Evolutionary conservation across 2,797 vertebrate genomes (phyloP), one percentile per base, ranked within the genome.

Genomic region (Orestias chungarensis): DNA sequence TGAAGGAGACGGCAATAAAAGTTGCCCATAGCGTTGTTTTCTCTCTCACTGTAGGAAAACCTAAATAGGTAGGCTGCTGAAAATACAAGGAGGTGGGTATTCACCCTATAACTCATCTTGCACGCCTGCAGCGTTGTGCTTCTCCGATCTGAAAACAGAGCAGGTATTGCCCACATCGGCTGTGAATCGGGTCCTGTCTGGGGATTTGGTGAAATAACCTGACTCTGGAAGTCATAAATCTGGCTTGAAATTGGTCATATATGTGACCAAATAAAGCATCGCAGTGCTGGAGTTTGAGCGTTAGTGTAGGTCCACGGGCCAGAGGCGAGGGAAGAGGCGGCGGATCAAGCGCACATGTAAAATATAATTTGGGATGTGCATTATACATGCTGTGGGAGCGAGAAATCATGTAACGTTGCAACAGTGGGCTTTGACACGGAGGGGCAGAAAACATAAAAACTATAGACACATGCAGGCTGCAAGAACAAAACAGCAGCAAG

Each of bases 361-460:
- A 81, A 81, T 82, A 86, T 90, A 86, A 92, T 90, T 93, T 90
- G 81, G 79, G 82, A 76, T 82, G 92, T 91, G 89, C 83, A 92
- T 94, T 91, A 92, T 86, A 87, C 86, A 91, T 91, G 90, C 57
- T 71, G 74, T 78, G 76, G 49, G 83, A 85, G 85, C 85, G 81
- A 82, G 81, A 85, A 88, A 90, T 89, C 87, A 86, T 74, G 76
- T 88, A 82, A 84, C 79, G 69, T 2, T 62, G 73, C 74, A 42
- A 73, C 77, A 38, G 52, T 25, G 68, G 70, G 73, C 65, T 31
- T 71, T 68, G 79, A 86, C 86, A 87, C 72, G 66, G 69, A 18
- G 43, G 38, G 70, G 17, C 55, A 76, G 79, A 64, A 83, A 83
- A 82, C 77, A 79, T 70, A 75, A 73, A 78, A 59, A 29, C 61